These are phyloP conservation scores for Chesias legatella DNA, from an alignment of 2,888 invertebrate species.

Conservation along the genomic window DNA sequence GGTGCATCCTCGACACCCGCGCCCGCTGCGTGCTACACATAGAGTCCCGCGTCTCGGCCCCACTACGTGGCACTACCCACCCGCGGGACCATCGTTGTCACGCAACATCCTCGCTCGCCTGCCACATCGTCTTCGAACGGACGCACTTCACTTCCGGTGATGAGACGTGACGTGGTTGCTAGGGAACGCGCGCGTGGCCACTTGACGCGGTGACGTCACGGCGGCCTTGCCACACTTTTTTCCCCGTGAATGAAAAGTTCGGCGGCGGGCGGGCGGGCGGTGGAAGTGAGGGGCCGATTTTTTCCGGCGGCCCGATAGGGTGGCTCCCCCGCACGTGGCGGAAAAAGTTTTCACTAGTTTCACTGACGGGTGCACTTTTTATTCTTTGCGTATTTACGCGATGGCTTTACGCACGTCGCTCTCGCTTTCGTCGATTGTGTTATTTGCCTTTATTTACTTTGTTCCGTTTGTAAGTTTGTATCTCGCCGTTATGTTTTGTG, in stretches of 20 bases:
- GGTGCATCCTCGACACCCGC: constrained; percentile 77
- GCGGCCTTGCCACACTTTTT: constrained; percentile 81
- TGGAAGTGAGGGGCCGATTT: constrained; percentile 74
- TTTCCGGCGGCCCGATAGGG: constrained; percentile 71
- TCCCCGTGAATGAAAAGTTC: constrained; percentile 83
- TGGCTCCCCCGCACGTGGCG: constrained; percentile 69
- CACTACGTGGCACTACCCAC: constrained; percentile 62
- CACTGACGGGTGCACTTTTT: constrained; percentile 78
- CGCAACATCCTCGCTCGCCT: constrained; percentile 42
- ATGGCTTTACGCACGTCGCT: constrained; percentile 62
- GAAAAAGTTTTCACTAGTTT: constrained; percentile 79
- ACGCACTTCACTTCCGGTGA: constrained; percentile 33
- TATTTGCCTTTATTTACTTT: constrained; percentile 41
- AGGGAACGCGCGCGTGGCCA: constrained; percentile 75
- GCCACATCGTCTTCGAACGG: constrained; percentile 38
- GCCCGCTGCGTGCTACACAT: constrained; percentile 78
- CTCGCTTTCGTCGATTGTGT: constrained; percentile 52
- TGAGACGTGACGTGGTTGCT: constrained; percentile 65
- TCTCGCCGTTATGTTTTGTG: constrained; percentile 32
- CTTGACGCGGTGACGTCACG: constrained; percentile 78
- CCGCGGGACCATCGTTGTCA: constrained; percentile 45
- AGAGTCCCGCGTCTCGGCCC: constrained; percentile 47
- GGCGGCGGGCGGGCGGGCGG: constrained; percentile 75
- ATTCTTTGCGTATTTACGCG: constrained; percentile 71
- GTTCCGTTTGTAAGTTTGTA: constrained; percentile 29